Percentiles rank a stretch among this genome's conserved stretches.
These are phyloP conservation scores for Mechanitis messenoides DNA, from an alignment of 2,888 invertebrate genomes.

Conservation along the genomic window DNA sequence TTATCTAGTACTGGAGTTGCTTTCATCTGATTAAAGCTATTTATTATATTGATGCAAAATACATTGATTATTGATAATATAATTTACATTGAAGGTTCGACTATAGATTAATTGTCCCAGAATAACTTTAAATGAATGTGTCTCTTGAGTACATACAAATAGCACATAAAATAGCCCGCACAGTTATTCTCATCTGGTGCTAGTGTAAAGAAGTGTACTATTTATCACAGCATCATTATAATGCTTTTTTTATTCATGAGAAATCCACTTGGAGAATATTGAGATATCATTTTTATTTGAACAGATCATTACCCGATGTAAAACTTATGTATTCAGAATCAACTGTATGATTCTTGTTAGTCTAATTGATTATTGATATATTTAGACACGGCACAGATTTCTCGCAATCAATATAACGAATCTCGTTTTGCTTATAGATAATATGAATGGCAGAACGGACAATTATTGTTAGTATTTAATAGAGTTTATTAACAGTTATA, in stretches of 20 bases:
- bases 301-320: conserved; percentile 35
- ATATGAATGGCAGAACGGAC: conserved; percentile 36
- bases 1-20: no score
- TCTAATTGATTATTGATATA: conserved; percentile 27
- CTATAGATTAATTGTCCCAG: no score
- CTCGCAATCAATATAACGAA: conserved; percentile 41
- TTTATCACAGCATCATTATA: conserved; percentile 39
- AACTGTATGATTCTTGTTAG: conserved; percentile 30
- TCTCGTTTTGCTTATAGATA: conserved; percentile 35
- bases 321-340: conserved; percentile 23
- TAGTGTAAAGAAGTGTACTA: conserved; percentile 27
- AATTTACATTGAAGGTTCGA: no score
- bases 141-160: not conserved
- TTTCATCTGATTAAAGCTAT: no score
- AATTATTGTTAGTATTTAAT: conserved; percentile 37
- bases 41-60: no score
- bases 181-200: not conserved
- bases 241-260: conserved; percentile 63
- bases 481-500: conserved; percentile 35
- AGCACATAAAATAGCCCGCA: not conserved
- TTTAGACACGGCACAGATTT: conserved; percentile 42
- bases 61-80: no score
- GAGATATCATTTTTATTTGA: conserved; percentile 51
- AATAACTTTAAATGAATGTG: no score
- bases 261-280: conserved; percentile 43